Evolutionary conservation across 1,140 invertebrate species (phyloP), one percentile per base, ranked within the genome.

Genomic region (Plodia interpunctella): DNA sequence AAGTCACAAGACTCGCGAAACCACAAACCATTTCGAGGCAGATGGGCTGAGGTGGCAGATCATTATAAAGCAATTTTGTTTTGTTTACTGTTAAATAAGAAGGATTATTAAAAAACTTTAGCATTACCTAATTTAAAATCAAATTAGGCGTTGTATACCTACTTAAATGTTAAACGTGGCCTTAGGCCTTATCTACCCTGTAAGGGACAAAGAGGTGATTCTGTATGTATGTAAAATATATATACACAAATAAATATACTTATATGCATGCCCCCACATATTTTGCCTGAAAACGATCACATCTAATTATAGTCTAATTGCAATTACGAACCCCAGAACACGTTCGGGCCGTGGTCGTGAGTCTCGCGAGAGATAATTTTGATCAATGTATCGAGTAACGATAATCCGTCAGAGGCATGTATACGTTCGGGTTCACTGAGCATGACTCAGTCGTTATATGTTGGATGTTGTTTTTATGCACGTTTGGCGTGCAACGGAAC

Each of bases 301-400:
- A 11, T 35, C 13, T 35, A 10, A 35, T 35, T 35, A 35, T 1
- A 9, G 9, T 5, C 4, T 13, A 35, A 35, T 35, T 35, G 32
- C 10, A 35, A 35, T 35, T 13, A 35, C 32, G 9, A 35, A 35
- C 13, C 10, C 32, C 9, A 35, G 32, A 5, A 10, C 32, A 9
- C 32, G 8, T 13, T 35, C 8, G 1, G 13, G 2, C 10, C 32
- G 32, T 10, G 32, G 32, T 35, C 32, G 32, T 35, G 32, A 35
- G 32, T 35, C 32, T 35, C 32, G 32, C 13, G 32, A 35, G 32
- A 35, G 32, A 35, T 35, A 35, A 35, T 35, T 35, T 32, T 38
- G 18, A 55, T 55, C 54, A 55, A 55, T 30, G 54, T 18, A 32
- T 55, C 32, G 10, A 19, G 17, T 11, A 17, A 55, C 32, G 32